Conservation (phyloP, 2,888 invertebrate genomes). For the Crematogaster levior region DNA sequence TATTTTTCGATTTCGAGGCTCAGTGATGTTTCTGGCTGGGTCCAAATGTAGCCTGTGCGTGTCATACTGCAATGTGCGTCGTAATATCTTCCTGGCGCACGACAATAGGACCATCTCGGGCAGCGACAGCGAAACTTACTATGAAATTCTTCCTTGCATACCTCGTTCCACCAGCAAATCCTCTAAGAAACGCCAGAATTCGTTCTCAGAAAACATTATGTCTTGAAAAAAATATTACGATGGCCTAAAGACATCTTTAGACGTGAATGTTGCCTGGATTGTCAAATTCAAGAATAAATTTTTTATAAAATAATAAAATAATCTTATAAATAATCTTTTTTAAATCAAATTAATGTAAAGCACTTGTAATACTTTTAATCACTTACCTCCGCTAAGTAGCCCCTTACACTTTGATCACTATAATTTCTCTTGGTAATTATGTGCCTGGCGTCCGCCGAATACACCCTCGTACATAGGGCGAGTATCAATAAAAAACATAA, state of each 20-base stretch:
- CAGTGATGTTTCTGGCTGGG: slow-evolving; percentile 89
- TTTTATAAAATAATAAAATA: neutral
- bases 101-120: slow-evolving; percentile 95
- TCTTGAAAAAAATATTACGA: too few species aligned
- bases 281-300: neutral
- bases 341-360: neutral
- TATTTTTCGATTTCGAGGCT: slow-evolving; percentile 80
- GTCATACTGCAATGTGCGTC: slow-evolving; percentile 97
- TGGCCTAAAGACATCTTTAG: too few species aligned
- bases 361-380: neutral
- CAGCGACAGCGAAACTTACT: slow-evolving; percentile 95
- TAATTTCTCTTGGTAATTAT: slow-evolving; percentile 89
- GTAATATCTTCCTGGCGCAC: slow-evolving; percentile 95
- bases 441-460: slow-evolving; percentile 62
- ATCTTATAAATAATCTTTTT: neutral
- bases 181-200: slow-evolving; percentile 87
- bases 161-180: slow-evolving; percentile 97
- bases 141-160: slow-evolving; percentile 97
- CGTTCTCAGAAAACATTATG: too few species aligned
- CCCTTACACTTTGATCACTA: slow-evolving; percentile 93
- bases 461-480: slow-evolving; percentile 67
- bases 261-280: too few species aligned
- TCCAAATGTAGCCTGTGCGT: slow-evolving; percentile 96
- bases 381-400: slow-evolving; percentile 93
- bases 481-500: slow-evolving; percentile 67